Evolutionary conservation across 2,113 vertebrate genomes (phyloP).

Genomic region (Fregetta grallaria): DNA sequence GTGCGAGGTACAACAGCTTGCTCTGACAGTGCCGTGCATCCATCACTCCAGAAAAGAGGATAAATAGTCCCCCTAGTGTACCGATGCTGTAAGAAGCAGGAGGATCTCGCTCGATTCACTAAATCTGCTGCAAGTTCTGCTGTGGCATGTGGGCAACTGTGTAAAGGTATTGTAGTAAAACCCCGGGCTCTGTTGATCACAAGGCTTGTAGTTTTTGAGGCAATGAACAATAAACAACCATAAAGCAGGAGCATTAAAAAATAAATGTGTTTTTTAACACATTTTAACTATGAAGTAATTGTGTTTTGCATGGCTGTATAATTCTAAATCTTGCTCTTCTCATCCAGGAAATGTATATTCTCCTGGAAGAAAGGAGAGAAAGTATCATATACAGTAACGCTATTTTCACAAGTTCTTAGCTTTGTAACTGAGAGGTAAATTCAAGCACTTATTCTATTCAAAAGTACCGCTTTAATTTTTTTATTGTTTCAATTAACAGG

Average conservation of each 20-base stretch:
- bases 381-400: neutral
- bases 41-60: conserved; percentile 46
- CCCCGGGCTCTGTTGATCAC: neutral
- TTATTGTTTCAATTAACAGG: neutral
- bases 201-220: neutral
- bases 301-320: neutral
- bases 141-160: neutral
- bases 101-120: neutral
- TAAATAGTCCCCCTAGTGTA: conserved; percentile 56
- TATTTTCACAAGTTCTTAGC: neutral
- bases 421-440: neutral
- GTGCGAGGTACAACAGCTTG: neutral
- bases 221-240: neutral
- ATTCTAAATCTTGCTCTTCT: neutral
- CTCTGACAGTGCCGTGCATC: neutral
- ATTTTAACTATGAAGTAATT: neutral
- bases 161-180: neutral
- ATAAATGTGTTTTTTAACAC: neutral
- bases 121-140: neutral
- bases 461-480: neutral
- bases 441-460: neutral
- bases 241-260: neutral
- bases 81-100: conserved; percentile 11
- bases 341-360: neutral
- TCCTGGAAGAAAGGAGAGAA: neutral